phyloP scores from a whole-genome alignment of 2,888 invertebrate genomes.

The Oeneis ivallda region DNA sequence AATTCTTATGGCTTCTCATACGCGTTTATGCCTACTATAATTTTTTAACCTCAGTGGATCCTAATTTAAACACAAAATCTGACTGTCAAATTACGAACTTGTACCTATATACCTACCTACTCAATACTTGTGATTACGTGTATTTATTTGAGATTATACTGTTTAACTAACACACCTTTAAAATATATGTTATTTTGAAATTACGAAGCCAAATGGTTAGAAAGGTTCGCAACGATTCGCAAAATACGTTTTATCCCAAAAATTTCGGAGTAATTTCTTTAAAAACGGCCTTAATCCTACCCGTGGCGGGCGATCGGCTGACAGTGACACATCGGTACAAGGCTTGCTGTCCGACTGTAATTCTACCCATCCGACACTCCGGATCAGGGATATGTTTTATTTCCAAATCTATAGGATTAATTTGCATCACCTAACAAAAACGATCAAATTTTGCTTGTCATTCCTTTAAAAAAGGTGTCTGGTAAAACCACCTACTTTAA shows the following conservation, averaged over 20 bases:
- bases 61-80: slow-evolving; percentile 5
- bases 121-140: too few species aligned
- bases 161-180: not conserved
- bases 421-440: slow-evolving; percentile 48
- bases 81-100: not conserved
- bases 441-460: not conserved
- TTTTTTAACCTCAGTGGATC: not conserved
- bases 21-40: slow-evolving; percentile 8
- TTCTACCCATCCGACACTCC: slow-evolving; percentile 66
- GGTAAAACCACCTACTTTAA: slow-evolving; percentile 5
- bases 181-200: not conserved
- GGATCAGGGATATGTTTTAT: slow-evolving; percentile 59
- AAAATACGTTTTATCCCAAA: slow-evolving; percentile 43
- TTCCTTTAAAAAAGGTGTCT: not conserved
- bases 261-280: slow-evolving; percentile 68
- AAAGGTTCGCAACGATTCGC: slow-evolving; percentile 15
- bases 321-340: slow-evolving; percentile 82
- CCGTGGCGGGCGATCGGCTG: slow-evolving; percentile 66
- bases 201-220: not conserved
- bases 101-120: not conserved
- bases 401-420: slow-evolving; percentile 63
- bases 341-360: slow-evolving; percentile 76
- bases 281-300: slow-evolving; percentile 73
- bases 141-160: too few species aligned
- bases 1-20: slow-evolving; percentile 11